These are phyloP conservation scores for Masnerella sp. DNA, from an alignment of 2,888 invertebrate species.

Conservation along the genomic window DNA sequence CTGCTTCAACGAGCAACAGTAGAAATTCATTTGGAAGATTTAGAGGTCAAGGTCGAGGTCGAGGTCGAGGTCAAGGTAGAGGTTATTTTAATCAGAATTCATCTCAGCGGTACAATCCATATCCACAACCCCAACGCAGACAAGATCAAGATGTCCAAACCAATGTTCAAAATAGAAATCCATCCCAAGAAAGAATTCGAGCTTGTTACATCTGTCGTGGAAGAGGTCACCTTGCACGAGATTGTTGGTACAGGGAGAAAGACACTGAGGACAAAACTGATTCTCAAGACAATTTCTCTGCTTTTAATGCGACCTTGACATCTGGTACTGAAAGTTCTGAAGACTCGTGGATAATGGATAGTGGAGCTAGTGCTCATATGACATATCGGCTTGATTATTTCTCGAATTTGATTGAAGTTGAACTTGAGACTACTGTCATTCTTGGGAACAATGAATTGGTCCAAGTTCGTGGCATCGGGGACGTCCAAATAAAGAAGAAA, in stretches of 20 bases:
- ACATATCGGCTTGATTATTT: conserved; percentile 39
- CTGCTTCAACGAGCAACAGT: not conserved
- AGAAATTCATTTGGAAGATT: too few species aligned
- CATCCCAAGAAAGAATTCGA: not conserved
- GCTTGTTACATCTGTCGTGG: conserved; percentile 12
- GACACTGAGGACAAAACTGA: conserved; percentile 6
- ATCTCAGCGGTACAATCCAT: not conserved
- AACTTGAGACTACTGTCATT: conserved; percentile 9
- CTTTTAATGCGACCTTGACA: conserved; percentile 5
- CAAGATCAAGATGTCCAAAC: conserved; percentile 1
- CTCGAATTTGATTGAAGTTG: conserved; percentile 15
- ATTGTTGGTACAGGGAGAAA: conserved; percentile 6
- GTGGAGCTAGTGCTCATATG: conserved; percentile 58
- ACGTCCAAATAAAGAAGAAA: conserved; percentile 10
- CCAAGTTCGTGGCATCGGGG: conserved; percentile 3
- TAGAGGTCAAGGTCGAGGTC: too few species aligned
- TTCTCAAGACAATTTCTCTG: conserved; percentile 7
- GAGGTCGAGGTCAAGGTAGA: not conserved
- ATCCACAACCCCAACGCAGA: not conserved
- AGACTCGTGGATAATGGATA: conserved; percentile 49
- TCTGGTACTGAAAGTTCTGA: not conserved
- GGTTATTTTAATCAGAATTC: not conserved
- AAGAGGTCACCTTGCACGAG: conserved; percentile 22
- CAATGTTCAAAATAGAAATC: not conserved
- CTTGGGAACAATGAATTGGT: conserved; percentile 39